These are phyloP conservation scores for Talpa occidentalis DNA, from an alignment of 2,113 vertebrate species.

Conservation along the genomic window DNA sequence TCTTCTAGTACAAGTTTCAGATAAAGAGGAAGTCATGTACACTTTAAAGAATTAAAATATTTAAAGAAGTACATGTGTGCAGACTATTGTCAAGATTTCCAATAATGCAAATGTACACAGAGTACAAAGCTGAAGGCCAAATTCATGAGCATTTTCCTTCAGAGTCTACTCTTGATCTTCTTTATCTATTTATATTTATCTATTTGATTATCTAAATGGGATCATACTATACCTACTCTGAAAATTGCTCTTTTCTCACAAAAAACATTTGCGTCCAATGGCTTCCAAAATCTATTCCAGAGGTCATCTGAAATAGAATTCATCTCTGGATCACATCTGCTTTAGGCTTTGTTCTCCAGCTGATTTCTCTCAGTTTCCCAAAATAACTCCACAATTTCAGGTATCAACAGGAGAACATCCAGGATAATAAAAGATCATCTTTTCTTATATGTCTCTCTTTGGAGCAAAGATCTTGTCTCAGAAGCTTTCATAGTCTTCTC, in stretches of 20 bases:
- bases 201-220: not conserved
- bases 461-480: not conserved
- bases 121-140: not conserved
- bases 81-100: not conserved
- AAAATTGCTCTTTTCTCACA: not conserved
- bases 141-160: not conserved
- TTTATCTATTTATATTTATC: not conserved
- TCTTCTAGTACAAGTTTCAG: conserved; percentile 13
- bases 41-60: conserved; percentile 7
- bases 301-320: not conserved
- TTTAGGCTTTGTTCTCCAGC: not conserved
- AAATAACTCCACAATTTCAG: not conserved
- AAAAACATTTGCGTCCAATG: not conserved
- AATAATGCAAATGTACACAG: not conserved
- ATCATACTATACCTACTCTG: not conserved
- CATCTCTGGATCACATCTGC: not conserved
- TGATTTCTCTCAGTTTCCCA: not conserved
- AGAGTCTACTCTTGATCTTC: not conserved
- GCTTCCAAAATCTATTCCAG: not conserved
- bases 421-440: not conserved
- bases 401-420: not conserved
- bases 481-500: not conserved
- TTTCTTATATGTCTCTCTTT: not conserved
- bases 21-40: not conserved
- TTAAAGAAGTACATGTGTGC: not conserved